Percentiles rank a stretch among this genome's conserved stretches.
phyloP scores from a whole-genome alignment of 2,888 invertebrate genomes.

The Tryphoninae sp. region DNA sequence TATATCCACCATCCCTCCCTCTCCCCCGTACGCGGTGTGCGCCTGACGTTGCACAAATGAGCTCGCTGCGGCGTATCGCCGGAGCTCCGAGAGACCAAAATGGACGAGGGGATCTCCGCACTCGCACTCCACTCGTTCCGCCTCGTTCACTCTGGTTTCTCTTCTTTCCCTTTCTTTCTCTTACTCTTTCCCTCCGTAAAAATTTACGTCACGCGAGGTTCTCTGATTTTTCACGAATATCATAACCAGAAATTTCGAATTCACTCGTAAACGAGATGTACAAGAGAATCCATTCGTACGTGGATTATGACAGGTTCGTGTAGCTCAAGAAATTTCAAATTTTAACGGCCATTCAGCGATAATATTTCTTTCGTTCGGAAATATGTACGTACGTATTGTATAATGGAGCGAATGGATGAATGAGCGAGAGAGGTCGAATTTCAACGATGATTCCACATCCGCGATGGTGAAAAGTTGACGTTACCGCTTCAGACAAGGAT shows the following conservation, averaged over 20 bases:
- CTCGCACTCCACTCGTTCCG: slow-evolving; percentile 49
- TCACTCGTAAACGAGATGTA: slow-evolving; percentile 12
- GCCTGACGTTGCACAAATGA: slow-evolving; percentile 72
- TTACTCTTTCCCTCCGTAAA: slow-evolving; percentile 9
- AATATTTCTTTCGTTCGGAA: slow-evolving; percentile 7
- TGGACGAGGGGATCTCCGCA: slow-evolving; percentile 59
- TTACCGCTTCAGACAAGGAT: slow-evolving; percentile 39
- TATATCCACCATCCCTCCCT: slow-evolving; percentile 42
- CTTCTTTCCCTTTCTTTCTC: slow-evolving; percentile 10
- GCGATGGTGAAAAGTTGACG: slow-evolving; percentile 34
- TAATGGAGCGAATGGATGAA: slow-evolving; percentile 45
- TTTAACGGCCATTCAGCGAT: slow-evolving; percentile 15
- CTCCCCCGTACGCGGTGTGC: slow-evolving; percentile 50
- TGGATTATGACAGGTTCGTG: neutral
- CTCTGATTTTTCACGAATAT: slow-evolving; percentile 53
- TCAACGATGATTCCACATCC: slow-evolving; percentile 39
- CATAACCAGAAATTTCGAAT: slow-evolving; percentile 14
- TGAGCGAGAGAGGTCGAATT: slow-evolving; percentile 32
- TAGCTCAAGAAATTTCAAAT: slow-evolving; percentile 12
- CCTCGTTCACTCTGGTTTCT: slow-evolving; percentile 56
- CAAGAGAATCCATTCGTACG: slow-evolving; percentile 37
- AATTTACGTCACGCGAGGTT: slow-evolving; percentile 47
- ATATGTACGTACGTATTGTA: slow-evolving; percentile 34
- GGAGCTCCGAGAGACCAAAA: slow-evolving; percentile 62
- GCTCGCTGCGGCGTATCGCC: slow-evolving; percentile 70